Conservation (phyloP, 2,797 vertebrate species). For the Thalassophryne amazonica region DNA sequence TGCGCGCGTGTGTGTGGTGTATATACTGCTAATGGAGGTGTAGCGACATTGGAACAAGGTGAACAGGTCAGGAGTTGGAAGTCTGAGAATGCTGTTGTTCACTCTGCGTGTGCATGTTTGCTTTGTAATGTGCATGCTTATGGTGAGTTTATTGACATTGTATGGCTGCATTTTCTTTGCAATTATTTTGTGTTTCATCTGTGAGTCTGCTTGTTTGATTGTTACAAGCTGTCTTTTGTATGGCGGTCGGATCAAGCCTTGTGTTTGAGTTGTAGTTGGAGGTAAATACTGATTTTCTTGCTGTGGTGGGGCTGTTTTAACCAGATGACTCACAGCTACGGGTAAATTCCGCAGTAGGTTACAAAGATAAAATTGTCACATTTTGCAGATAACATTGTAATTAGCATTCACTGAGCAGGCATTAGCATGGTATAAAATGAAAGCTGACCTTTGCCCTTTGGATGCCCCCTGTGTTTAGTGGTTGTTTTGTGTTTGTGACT, state of each 20-base stretch:
- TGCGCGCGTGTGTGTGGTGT: background rate
- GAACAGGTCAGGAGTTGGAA: too few species aligned
- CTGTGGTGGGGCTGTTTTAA: conserved; percentile 10
- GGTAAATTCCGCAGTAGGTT: background rate
- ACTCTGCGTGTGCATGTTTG: too few species aligned
- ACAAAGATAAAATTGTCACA: background rate
- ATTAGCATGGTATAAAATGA: background rate
- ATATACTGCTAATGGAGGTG: too few species aligned
- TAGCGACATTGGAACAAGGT: too few species aligned
- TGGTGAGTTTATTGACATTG: background rate
- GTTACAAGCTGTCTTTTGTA: conserved; percentile 18
- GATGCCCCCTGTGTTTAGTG: background rate
- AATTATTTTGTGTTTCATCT: conserved; percentile 15
- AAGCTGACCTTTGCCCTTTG: conserved; percentile 35
- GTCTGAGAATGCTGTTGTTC: too few species aligned
- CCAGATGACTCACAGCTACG: conserved; percentile 22
- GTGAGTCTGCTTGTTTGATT: background rate
- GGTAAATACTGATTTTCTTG: conserved; percentile 49
- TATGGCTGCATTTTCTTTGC: background rate
- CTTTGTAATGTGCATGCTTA: background rate
- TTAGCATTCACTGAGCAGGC: too few species aligned
- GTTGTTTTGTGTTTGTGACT: background rate
- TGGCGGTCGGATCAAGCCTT: background rate
- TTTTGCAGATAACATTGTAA: too few species aligned
- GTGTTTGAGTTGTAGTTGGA: conserved; percentile 12